A percentile compares a stretch with the other conserved stretches of the same genome.
phyloP scores from a whole-genome alignment of 2,113 vertebrate genomes.

The Hippocampus barbouri region DNA sequence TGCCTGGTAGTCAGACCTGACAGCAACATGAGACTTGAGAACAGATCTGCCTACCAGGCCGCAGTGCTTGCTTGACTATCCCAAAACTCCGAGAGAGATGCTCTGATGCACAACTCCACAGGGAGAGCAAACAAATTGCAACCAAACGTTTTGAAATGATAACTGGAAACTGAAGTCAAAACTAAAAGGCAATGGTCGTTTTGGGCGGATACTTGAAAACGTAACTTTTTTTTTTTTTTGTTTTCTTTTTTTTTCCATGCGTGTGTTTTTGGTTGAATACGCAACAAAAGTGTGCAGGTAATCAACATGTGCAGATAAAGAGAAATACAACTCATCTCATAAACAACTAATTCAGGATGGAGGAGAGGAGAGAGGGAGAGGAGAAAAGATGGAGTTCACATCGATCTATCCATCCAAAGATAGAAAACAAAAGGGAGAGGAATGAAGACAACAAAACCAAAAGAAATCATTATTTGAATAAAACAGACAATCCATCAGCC shows the following conservation, averaged over 20 bases:
- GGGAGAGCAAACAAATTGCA: constrained; percentile 73
- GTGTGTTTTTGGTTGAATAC: constrained; percentile 67
- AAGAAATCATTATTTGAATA: constrained; percentile 33
- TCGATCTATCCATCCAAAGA: constrained; percentile 76
- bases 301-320: constrained; percentile 78
- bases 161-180: constrained; percentile 45
- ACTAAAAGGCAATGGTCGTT: constrained; percentile 69
- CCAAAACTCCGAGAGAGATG: constrained; percentile 64
- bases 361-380: constrained; percentile 62
- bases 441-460: constrained; percentile 64
- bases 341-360: constrained; percentile 79
- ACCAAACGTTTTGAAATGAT: constrained; percentile 74
- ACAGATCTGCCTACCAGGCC: constrained; percentile 66
- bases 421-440: constrained; percentile 70
- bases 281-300: constrained; percentile 76
- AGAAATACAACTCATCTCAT: constrained; percentile 78
- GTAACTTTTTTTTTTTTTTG: constrained; percentile 26
- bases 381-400: constrained; percentile 66
- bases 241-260: background rate
- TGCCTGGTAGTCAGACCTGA: constrained; percentile 65
- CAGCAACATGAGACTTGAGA: constrained; percentile 38
- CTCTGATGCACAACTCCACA: constrained; percentile 72
- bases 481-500: constrained; percentile 66
- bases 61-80: constrained; percentile 50
- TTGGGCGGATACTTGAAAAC: constrained; percentile 47